Conservation (phyloP, 2,797 vertebrate species). For the Muscicapa striata region DNA sequence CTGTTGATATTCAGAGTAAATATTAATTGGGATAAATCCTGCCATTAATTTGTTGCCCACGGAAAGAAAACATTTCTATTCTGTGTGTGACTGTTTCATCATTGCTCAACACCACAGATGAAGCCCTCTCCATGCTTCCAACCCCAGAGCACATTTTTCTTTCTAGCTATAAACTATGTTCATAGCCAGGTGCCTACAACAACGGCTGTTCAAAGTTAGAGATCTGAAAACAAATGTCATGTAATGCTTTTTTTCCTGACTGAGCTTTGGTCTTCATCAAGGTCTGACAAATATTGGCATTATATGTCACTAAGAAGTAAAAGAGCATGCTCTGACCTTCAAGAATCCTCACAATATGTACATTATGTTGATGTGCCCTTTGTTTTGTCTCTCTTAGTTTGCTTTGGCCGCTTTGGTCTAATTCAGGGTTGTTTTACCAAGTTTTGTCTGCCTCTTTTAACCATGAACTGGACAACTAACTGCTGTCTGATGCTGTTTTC, state of each 20-base stretch:
- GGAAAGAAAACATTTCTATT: background rate
- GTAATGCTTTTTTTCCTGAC: constrained; percentile 42
- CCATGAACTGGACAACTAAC: constrained; percentile 35
- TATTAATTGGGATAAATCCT: background rate
- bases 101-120: background rate
- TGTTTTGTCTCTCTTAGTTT: constrained; percentile 76
- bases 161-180: constrained; percentile 30
- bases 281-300: constrained; percentile 81
- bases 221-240: constrained; percentile 75
- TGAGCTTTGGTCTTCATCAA: constrained; percentile 74
- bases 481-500: background rate
- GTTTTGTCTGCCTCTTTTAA: constrained; percentile 64
- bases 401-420: constrained; percentile 61
- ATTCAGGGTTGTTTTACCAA: constrained; percentile 57
- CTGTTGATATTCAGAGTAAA: background rate
- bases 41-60: background rate
- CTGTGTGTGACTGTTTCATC: background rate
- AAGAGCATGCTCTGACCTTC: constrained; percentile 82
- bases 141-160: background rate
- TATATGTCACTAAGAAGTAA: constrained; percentile 79
- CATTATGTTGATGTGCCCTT: constrained; percentile 84
- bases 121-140: background rate
- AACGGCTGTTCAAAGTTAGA: constrained; percentile 54
- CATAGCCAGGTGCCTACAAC: constrained; percentile 32
- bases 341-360: constrained; percentile 77